Percentiles rank a stretch among this genome's conserved stretches.
phyloP scores from a whole-genome alignment of 2,797 vertebrate species.

The Rhynchotus rufescens region DNA sequence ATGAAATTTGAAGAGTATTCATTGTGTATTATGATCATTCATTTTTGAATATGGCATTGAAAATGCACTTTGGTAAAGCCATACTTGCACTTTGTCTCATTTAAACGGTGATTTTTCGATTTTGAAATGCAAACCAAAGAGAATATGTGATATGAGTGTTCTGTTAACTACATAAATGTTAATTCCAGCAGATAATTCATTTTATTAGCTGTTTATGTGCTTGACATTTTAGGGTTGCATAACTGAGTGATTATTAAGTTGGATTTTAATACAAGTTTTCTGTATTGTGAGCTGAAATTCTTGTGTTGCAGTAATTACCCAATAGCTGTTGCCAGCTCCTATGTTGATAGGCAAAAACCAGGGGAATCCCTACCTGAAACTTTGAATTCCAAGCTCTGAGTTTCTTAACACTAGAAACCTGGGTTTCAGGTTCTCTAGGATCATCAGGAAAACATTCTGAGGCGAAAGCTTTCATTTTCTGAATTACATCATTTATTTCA shows the following conservation, averaged over 20 bases:
- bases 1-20: neutral
- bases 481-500: neutral
- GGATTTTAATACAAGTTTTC: conserved; percentile 48
- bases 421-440: neutral
- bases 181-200: conserved; percentile 44
- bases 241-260: conserved; percentile 38
- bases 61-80: conserved; percentile 42
- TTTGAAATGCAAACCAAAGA: conserved; percentile 54
- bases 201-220: conserved; percentile 15
- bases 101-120: conserved; percentile 42
- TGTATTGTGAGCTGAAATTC: neutral
- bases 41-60: neutral
- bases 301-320: conserved; percentile 22
- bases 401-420: neutral
- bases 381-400: neutral
- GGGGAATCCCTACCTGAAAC: neutral
- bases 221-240: conserved; percentile 39
- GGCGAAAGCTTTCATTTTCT: neutral
- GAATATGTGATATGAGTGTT: conserved; percentile 46
- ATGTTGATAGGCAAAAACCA: neutral
- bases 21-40: neutral
- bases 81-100: conserved; percentile 43
- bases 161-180: conserved; percentile 53
- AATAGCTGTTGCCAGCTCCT: neutral
- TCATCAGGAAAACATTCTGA: neutral